phyloP scores from a whole-genome alignment of 2,113 vertebrate species.

The Neopipo cinnamomea region DNA sequence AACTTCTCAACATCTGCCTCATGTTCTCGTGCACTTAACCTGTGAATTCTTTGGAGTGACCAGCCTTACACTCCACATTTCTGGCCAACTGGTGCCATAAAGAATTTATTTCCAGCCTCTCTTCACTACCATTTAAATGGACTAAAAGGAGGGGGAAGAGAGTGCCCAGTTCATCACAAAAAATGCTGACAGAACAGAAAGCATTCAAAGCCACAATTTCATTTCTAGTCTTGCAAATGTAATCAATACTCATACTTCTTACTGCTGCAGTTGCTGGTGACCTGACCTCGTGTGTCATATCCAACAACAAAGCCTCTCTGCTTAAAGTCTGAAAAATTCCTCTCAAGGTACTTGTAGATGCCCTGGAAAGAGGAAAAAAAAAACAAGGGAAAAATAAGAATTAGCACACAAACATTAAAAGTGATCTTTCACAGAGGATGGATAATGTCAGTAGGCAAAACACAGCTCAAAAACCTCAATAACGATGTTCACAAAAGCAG shows the following conservation, averaged over 20 bases:
- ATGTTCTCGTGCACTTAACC: not conserved
- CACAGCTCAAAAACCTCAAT: not conserved
- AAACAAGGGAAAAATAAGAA: not conserved
- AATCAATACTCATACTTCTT: slow-evolving; percentile 78
- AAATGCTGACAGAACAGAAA: not conserved
- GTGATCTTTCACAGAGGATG: not conserved
- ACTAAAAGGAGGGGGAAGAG: not conserved
- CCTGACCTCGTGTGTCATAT: slow-evolving; percentile 90
- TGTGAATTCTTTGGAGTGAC: not conserved
- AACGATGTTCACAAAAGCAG: not conserved
- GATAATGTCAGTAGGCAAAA: not conserved
- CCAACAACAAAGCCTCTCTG: slow-evolving; percentile 91
- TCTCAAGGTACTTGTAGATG: slow-evolving; percentile 85
- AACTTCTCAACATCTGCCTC: not conserved
- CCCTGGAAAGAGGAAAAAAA: slow-evolving; percentile 75
- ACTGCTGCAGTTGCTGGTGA: slow-evolving; percentile 91
- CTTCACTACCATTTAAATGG: not conserved
- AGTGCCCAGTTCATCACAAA: not conserved
- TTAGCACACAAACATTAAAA: not conserved
- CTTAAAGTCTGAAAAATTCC: slow-evolving; percentile 81
- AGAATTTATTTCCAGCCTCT: not conserved
- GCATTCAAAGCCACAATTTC: slow-evolving; percentile 5
- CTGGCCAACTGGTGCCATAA: not conserved
- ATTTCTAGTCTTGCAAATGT: slow-evolving; percentile 31
- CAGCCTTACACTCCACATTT: not conserved